phyloP scores from a whole-genome alignment of 2,113 vertebrate genomes.

The Rousettus leschenaultii region DNA sequence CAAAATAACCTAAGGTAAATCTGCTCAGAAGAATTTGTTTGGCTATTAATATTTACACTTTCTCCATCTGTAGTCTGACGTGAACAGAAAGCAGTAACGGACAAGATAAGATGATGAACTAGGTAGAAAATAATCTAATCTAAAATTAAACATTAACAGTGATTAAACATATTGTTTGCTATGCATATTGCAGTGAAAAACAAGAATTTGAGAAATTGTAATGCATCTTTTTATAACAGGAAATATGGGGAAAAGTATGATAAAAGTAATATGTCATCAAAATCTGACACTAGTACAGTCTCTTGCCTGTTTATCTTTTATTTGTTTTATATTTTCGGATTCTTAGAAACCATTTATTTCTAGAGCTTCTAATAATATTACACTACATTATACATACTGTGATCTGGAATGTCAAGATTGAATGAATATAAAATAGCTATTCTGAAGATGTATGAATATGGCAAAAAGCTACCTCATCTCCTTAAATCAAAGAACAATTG shows the following conservation, averaged over 20 bases:
- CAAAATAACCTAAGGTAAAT: not conserved
- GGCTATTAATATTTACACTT: not conserved
- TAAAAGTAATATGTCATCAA: constrained; percentile 11
- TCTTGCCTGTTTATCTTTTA: not conserved
- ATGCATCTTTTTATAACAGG: not conserved
- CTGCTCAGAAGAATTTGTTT: not conserved
- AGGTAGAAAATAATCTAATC: constrained; percentile 11
- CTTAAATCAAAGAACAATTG: constrained; percentile 35
- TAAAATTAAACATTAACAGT: not conserved
- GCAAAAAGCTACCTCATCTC: constrained; percentile 3
- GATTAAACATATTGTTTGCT: constrained; percentile 28
- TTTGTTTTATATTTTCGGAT: constrained; percentile 35
- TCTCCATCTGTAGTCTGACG: not conserved
- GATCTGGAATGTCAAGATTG: constrained; percentile 31
- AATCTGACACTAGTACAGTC: not conserved
- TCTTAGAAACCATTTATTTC: constrained; percentile 41
- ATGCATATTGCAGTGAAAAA: not conserved
- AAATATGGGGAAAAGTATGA: not conserved
- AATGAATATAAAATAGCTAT: constrained; percentile 45
- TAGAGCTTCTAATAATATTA: constrained; percentile 42
- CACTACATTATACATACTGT: not conserved
- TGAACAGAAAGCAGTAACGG: not conserved
- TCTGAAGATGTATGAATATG: constrained; percentile 31
- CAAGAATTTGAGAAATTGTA: not conserved
- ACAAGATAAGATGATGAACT: constrained; percentile 38